Conservation (phyloP, 2,888 invertebrate species). For the Cloeon dipterum region DNA sequence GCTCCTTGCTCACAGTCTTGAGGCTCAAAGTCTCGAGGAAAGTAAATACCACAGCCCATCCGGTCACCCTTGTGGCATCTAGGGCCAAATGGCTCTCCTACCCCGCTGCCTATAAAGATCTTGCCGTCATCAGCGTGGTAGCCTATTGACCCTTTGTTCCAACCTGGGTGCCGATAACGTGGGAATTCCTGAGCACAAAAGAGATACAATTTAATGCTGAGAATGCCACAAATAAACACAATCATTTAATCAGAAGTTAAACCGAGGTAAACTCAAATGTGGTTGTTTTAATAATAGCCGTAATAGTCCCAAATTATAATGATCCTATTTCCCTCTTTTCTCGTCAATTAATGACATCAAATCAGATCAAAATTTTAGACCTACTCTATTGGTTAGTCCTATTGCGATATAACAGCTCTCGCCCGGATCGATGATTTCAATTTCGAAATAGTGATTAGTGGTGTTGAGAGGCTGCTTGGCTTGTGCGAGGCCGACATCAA, state of each 20-base stretch:
- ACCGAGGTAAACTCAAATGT: no score
- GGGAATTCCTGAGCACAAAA: constrained; percentile 21
- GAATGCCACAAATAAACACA: constrained; percentile 1
- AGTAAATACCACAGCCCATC: constrained; percentile 28
- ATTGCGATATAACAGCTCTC: constrained; percentile 28
- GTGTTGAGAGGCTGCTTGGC: constrained; percentile 23
- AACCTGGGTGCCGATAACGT: constrained; percentile 25
- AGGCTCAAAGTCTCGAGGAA: constrained; percentile 16
- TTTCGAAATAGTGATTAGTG: constrained; percentile 26
- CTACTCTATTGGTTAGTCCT: constrained; percentile 23
- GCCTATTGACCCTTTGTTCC: constrained; percentile 28
- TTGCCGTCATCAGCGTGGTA: constrained; percentile 30
- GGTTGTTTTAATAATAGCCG: no score
- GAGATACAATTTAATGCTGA: no score
- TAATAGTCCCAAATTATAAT: no score
- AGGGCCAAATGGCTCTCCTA: constrained; percentile 26
- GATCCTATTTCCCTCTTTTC: no score
- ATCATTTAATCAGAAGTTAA: no score
- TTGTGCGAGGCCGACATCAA: constrained; percentile 27
- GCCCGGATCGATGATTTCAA: constrained; percentile 26
- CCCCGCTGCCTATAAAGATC: constrained; percentile 20
- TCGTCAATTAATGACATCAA: not conserved
- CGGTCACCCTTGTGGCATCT: constrained; percentile 24
- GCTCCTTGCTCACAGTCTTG: no score
- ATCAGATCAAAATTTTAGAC: constrained; percentile 4